Base-by-base conservation (phyloP, 2,113 vertebrate species). In the Hyperopisus bebe region DNA sequence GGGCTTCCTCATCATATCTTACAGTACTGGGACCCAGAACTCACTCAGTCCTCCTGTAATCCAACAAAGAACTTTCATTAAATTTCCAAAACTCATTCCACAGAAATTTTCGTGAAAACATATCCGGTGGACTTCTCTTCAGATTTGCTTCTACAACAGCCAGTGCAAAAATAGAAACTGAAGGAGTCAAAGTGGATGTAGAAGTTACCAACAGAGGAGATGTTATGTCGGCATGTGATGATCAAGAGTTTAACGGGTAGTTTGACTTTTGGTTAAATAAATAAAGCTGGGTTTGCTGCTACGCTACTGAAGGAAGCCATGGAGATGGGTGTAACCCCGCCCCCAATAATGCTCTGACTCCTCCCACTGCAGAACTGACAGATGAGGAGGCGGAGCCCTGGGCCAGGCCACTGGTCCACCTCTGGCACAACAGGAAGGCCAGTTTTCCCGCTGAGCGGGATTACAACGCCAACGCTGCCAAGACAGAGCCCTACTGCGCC, bases 381-480 rank as follows among this genome's bases (percentile, higher is more conserved):
- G 97, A 98, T 88, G 97, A 97, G 58, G 95, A 98, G 94, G 95
- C 94, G 1, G 97, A 99, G 90, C 92, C 91, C 2, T 99, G 98
- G 98, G 98, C 98, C 13, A 97, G 95, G 91, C 98, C 98, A 91
- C 95, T 99, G 74, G 87, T 97, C 50, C 94, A 97, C 91, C 95
- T 99, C 91, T 99, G 98, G 98, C 98, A 99, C 93, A 97, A 93
- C 0, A 97, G 93, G 92, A 92, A 93, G 89, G 93, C 92, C 24
- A 96, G 94, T 95, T 97, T 99, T 93, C 94, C 92, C 7, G 96
- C 97, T n/a, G 98, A 99, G 94, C 97, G 95, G 90, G 97, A 98
- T 27, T 98, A 98, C 92, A 99, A 99, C 86, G 93, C 95, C 90
- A 91, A 94, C 1, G 95, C 95, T 87, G 97, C 97, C 89, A 95